phyloP scores from a whole-genome alignment of 1,140 invertebrate genomes.

The Drosophila seguyi region DNA sequence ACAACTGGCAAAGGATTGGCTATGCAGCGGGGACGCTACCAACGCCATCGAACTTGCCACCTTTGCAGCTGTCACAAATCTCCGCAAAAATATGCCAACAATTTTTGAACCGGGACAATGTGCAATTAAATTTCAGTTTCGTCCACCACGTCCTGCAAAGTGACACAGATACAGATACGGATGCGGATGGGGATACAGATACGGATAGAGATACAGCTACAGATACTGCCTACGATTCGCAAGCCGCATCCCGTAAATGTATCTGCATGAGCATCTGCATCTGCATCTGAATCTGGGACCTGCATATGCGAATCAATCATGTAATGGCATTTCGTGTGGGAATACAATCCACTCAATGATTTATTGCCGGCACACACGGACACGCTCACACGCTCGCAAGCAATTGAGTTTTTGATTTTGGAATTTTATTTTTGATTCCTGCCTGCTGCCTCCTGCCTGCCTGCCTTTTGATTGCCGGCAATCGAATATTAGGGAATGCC shows the following conservation, averaged over 20 bases:
- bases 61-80: slow-evolving; percentile 49
- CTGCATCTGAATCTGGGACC: slow-evolving; percentile 32
- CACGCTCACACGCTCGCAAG: background rate
- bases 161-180: slow-evolving; percentile 21
- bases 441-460: slow-evolving; percentile 9
- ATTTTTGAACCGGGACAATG: slow-evolving; percentile 39
- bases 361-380: slow-evolving; percentile 35
- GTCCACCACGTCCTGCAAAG: slow-evolving; percentile 16
- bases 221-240: background rate
- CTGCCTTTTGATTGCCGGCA: slow-evolving; percentile 34
- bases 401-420: slow-evolving; percentile 43
- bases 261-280: slow-evolving; percentile 9
- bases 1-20: background rate
- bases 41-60: slow-evolving; percentile 32
- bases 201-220: background rate
- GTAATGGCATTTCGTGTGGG: slow-evolving; percentile 56
- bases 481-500: slow-evolving; percentile 27
- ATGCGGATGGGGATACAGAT: background rate
- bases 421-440: slow-evolving; percentile 34
- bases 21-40: background rate
- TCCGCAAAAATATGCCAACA: slow-evolving; percentile 48
- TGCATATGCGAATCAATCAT: slow-evolving; percentile 54
- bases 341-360: slow-evolving; percentile 60
- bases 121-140: slow-evolving; percentile 57
- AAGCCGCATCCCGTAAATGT: slow-evolving; percentile 9